Conservation (phyloP, 2,113 vertebrate species). For the Onychostruthus taczanowskii region DNA sequence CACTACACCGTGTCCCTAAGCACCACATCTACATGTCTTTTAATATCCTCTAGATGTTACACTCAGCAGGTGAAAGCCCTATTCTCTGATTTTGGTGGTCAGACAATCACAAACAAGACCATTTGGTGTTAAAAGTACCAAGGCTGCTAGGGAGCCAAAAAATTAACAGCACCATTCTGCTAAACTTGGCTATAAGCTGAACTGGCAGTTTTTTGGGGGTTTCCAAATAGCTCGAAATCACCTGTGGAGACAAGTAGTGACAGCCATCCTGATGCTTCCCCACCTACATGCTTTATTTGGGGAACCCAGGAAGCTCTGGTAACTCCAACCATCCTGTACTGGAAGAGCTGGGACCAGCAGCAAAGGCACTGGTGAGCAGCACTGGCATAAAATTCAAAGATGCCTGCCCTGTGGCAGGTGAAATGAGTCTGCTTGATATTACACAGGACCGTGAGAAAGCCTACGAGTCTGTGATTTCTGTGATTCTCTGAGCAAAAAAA, state of each 20-base stretch:
- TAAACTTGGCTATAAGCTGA: neutral
- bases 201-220: neutral
- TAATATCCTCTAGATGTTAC: neutral
- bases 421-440: neutral
- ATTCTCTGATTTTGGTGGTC: neutral
- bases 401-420: neutral
- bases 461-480: neutral
- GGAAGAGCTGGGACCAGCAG: neutral
- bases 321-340: neutral
- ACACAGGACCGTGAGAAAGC: neutral
- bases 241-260: neutral
- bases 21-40: neutral
- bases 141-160: neutral
- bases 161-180: neutral
- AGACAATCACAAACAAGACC: neutral
- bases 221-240: neutral
- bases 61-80: neutral
- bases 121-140: neutral
- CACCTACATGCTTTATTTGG: neutral
- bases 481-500: neutral
- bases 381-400: neutral
- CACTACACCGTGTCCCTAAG: neutral
- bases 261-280: neutral
- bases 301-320: neutral
- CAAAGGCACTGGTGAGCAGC: neutral